Percentiles rank a stretch among this genome's conserved stretches.
Evolutionary conservation across 1,140 invertebrate species (phyloP).

Genomic region (Galendromus occidentalis): DNA sequence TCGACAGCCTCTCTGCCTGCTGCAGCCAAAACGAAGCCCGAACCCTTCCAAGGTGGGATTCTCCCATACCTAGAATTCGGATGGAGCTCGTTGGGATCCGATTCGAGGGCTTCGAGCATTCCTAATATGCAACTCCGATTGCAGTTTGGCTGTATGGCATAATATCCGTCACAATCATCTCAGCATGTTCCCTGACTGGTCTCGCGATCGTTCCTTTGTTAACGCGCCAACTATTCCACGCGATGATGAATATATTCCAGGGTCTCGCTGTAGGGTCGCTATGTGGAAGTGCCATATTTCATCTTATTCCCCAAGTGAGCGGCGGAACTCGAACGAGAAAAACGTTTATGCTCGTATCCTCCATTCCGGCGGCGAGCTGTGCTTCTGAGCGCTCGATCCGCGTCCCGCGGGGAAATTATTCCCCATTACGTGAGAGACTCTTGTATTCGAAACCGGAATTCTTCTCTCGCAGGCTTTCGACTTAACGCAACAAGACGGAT

Average conservation of each 20-base stretch:
- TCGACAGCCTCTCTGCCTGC: too few relatives aligned
- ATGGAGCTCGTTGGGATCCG: too few relatives aligned
- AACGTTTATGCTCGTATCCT: too few relatives aligned
- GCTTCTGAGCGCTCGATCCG: not conserved
- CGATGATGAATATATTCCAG: slow-evolving; percentile 38
- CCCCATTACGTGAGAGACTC: too few relatives aligned
- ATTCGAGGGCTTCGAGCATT: too few relatives aligned
- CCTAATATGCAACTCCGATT: slow-evolving; percentile 15
- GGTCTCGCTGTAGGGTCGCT: slow-evolving; percentile 45
- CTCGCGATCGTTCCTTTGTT: slow-evolving; percentile 40
- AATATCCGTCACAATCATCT: slow-evolving; percentile 40
- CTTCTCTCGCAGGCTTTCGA: slow-evolving; percentile 28
- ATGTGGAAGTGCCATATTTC: slow-evolving; percentile 39
- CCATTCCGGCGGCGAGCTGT: too few relatives aligned
- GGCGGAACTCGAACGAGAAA: too few relatives aligned
- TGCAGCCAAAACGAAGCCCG: not conserved
- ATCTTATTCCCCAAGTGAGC: slow-evolving; percentile 42
- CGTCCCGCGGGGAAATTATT: not conserved
- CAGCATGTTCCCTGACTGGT: slow-evolving; percentile 38
- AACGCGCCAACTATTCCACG: slow-evolving; percentile 34
- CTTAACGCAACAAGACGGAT: slow-evolving; percentile 27
- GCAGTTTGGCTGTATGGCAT: slow-evolving; percentile 40
- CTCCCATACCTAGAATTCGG: too few relatives aligned
- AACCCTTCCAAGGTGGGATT: not conserved
- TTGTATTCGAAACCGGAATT: too few relatives aligned